Evolutionary conservation across 2,888 invertebrate genomes (phyloP), one percentile per base, ranked within the genome.

Genomic region (Drosophila mimetica): DNA sequence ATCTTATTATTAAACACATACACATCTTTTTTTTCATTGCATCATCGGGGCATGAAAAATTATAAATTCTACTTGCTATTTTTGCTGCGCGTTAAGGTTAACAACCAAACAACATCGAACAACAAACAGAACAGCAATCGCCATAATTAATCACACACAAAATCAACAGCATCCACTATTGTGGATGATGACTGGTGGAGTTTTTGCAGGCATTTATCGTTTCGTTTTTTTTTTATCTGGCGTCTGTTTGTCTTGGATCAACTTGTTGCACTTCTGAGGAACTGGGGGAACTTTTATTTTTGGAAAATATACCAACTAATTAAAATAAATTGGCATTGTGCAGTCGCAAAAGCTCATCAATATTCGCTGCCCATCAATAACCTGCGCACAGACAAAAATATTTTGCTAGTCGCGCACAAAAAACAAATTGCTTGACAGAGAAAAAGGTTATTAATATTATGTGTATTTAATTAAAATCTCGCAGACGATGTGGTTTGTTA

Each of bases 11-110:
- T 47, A 20, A 34, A 20, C 59, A 36, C 41, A 60, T 28, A 44
- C 8, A 22, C 30, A 6, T 32, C 53, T 61, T 70, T 32, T 57
- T 61, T 70, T 69, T 51, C 71, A 79, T 83, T 83, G 88, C 86
- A 86, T 82, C 82, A 82, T 82, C 87, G 46, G 53, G 63, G 59
- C 59, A 86, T 78, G 76, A 86, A 75, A 64, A 77, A 79, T 82
- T 76, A 63, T 66, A 76, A 82, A 82, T 82, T 82, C 87, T 82
- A 84, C 87, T 84, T 82, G 87, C 87, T 82, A 86, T 82, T 86
- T 82, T 81, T 63, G 60, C 60, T 55, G 52, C 46, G 47, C 44
- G 73, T 77, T 81, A 86, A 81, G 86, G 80, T 84, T 86, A 84
- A 87, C 88, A 77, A 73, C 75, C 85, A 79, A 75, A 69, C 72